Conservation (phyloP, 1,140 invertebrate genomes). For the Brachionus manjavacas region DNA sequence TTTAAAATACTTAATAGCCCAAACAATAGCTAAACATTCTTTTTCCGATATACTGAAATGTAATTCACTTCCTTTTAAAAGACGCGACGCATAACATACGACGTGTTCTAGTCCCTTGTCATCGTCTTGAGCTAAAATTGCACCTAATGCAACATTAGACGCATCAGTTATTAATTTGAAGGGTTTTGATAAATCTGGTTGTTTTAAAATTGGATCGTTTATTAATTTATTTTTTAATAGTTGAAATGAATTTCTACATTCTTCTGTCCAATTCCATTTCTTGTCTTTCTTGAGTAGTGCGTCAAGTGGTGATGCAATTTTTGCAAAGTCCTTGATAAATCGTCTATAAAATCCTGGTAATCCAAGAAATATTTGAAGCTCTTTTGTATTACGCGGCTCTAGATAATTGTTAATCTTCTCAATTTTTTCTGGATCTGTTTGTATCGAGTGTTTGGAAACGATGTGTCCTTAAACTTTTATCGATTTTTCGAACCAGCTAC, state of each 20-base stretch:
- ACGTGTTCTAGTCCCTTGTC: neutral
- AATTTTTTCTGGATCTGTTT: slow-evolving; percentile 27
- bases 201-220: slow-evolving; percentile 45
- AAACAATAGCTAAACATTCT: slow-evolving; percentile 60
- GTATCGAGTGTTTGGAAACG: slow-evolving; percentile 29
- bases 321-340: slow-evolving; percentile 46
- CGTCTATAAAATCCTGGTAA: slow-evolving; percentile 48
- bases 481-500: neutral
- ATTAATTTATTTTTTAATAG: neutral
- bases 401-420: slow-evolving; percentile 31
- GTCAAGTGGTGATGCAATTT: slow-evolving; percentile 47
- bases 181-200: slow-evolving; percentile 45
- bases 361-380: slow-evolving; percentile 47
- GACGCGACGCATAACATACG: slow-evolving; percentile 50
- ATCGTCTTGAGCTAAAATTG: slow-evolving; percentile 34
- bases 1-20: slow-evolving; percentile 57
- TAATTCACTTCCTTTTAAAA: slow-evolving; percentile 53
- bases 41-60: slow-evolving; percentile 58
- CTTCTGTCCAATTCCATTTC: slow-evolving; percentile 44
- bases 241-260: slow-evolving; percentile 33
- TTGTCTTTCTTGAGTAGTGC: slow-evolving; percentile 53
- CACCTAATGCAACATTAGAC: slow-evolving; percentile 33
- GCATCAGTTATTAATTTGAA: slow-evolving; percentile 46
- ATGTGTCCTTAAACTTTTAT: slow-evolving; percentile 37
- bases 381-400: neutral